These are phyloP conservation scores for Eunapius fragilis DNA, from an alignment of 37 sponge, comb jelly and placozoan species.

Conservation along the genomic window DNA sequence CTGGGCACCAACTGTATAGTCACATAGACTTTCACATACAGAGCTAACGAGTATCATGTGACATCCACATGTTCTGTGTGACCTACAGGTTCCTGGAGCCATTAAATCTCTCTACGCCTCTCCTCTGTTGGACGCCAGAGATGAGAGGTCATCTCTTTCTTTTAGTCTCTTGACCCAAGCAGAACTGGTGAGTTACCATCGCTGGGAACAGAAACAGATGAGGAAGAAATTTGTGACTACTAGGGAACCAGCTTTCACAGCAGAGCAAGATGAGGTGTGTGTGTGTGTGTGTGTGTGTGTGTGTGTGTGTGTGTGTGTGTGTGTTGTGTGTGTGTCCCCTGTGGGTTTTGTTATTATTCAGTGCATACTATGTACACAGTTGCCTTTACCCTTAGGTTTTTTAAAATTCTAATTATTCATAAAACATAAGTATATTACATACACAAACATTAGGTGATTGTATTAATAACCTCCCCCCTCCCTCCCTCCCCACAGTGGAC, in stretches of 20 bases:
- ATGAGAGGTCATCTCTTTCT: constrained; percentile 18
- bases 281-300: background rate
- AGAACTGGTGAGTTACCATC: constrained; percentile 45
- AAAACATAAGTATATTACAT: no score
- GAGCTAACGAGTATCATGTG: no score
- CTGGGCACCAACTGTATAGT: no score
- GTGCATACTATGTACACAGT: no score
- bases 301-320: constrained; percentile 1
- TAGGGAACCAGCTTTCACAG: constrained; percentile 26
- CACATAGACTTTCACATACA: no score
- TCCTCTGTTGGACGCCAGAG: constrained; percentile 32
- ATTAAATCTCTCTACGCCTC: constrained; percentile 58
- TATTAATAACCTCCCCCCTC: background rate
- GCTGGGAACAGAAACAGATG: constrained; percentile 38
- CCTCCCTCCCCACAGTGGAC: constrained; percentile 36
- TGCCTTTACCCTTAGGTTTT: no score
- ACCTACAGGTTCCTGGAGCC: constrained; percentile 45
- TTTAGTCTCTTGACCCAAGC: constrained; percentile 49
- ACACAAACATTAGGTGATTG: no score
- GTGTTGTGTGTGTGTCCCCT: no score
- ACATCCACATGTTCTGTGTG: no score
- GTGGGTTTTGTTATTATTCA: no score
- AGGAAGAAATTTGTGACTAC: constrained; percentile 24
- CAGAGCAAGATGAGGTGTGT: constrained; percentile 52
- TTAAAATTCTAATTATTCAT: no score